Evolutionary conservation across 1,140 invertebrate species (phyloP).

Genomic region (Thereuonema tuberculata): DNA sequence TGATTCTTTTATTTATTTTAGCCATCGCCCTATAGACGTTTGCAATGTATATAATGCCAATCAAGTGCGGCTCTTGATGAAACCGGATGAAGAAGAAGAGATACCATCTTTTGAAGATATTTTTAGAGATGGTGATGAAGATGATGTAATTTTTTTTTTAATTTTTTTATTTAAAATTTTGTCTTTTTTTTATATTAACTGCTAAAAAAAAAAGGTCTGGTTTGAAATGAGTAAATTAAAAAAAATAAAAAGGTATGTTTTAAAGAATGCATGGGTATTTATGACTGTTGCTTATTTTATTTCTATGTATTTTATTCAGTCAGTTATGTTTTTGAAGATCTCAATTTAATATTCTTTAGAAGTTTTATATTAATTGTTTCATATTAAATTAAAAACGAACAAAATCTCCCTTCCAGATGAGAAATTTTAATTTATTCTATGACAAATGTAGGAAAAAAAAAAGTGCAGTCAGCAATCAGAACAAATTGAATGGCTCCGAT

Average conservation of each 20-base stretch:
- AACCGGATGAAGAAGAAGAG: slow-evolving; percentile 49
- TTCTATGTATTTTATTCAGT: too few relatives aligned
- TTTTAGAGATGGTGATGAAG: slow-evolving; percentile 53
- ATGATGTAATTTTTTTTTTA: slow-evolving; percentile 23
- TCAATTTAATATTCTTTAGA: too few relatives aligned
- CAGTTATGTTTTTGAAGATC: too few relatives aligned
- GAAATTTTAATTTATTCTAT: too few relatives aligned
- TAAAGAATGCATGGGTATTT: neutral
- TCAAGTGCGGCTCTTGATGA: slow-evolving; percentile 56
- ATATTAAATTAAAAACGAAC: too few relatives aligned
- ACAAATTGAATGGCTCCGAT: too few relatives aligned
- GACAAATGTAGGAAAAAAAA: too few relatives aligned
- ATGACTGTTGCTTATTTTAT: too few relatives aligned
- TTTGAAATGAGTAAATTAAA: neutral
- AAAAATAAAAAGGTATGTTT: neutral
- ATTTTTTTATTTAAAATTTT: slow-evolving; percentile 11
- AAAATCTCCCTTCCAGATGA: too few relatives aligned
- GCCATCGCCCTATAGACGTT: slow-evolving; percentile 82
- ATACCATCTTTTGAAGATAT: slow-evolving; percentile 75
- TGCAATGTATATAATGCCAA: slow-evolving; percentile 84
- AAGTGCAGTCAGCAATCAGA: too few relatives aligned
- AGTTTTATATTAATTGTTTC: too few relatives aligned
- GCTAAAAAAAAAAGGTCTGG: neutral
- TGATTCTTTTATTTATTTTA: slow-evolving; percentile 16
- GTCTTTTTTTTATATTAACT: neutral